Evolutionary conservation across 2,797 vertebrate species (phyloP), one percentile per base, ranked within the genome.

Genomic region (Eospalax fontanierii): DNA sequence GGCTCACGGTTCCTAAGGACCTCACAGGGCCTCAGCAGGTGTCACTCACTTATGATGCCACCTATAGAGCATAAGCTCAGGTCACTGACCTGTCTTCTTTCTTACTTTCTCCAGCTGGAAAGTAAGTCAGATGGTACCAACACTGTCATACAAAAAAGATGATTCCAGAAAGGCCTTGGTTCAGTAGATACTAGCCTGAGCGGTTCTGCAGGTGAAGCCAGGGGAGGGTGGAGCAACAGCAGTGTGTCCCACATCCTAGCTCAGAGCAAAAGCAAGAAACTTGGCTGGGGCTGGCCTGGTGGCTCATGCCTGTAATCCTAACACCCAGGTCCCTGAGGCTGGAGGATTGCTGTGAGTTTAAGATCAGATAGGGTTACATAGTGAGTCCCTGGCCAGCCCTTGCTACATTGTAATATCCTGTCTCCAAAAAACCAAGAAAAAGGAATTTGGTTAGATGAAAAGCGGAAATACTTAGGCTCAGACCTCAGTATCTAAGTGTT

Each of bases 171-270:
- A 57, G 66, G 54, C 26, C n/a, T 59, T 10, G 5, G 57, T 11
- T 4, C 21, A 0, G 22, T 33, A 4, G 12, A 24, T 3, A 38
- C 59, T 12, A 74, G 74, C 70, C 71, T 16, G 57, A 12, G 35
- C 18, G n/a, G 40, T 8, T 54, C 65, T 54, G 89, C 1, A 1
- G 57, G 71, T 43, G 24, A 54, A 73, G 33, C 38, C n/a, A 3
- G 3, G 30, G 76, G 68, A 35, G n/a, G 50, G 54, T 18, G 3
- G 85, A 38, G 4, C 59, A 1, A 24, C 14, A 59, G 28, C 9
- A 9, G 30, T 43, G 43, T 21, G 3, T 6, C 6, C 54, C 9
- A 4, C 1, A 3, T 0, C 63, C 22, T 18, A 16, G 57, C n/a
- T 40, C 63, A 68, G n/a, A 57, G 61, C 68, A 26, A 19, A 22